A percentile compares a stretch with the other conserved stretches of the same genome.
Conservation (phyloP, 2,797 vertebrate genomes). For the Neomorphus geoffroyi region DNA sequence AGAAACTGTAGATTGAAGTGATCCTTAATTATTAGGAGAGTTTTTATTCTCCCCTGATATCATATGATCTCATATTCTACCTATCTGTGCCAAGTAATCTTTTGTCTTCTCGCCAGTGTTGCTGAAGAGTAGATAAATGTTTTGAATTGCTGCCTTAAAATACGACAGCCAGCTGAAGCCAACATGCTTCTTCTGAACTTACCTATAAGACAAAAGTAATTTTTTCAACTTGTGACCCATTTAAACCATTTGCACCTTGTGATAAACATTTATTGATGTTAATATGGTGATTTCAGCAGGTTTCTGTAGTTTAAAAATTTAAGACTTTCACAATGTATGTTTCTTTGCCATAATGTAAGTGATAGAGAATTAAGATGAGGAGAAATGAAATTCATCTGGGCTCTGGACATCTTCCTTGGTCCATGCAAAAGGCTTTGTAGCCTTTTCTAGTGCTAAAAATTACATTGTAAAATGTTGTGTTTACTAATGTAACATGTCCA, state of each 20-base stretch:
- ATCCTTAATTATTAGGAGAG: constrained; percentile 31
- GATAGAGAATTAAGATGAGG: background rate
- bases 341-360: background rate
- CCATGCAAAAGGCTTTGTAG: background rate
- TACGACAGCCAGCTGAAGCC: background rate
- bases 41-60: constrained; percentile 30
- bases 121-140: background rate
- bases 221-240: background rate
- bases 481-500: background rate
- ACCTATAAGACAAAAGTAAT: background rate
- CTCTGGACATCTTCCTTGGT: background rate
- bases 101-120: background rate
- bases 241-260: background rate
- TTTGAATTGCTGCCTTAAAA: constrained; percentile 1
- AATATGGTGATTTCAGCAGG: background rate
- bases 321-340: background rate
- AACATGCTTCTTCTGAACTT: background rate
- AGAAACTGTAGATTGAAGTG: background rate
- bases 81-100: background rate
- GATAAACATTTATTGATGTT: background rate
- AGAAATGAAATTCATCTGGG: background rate
- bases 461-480: background rate
- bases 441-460: background rate
- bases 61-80: background rate
- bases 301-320: background rate